Evolutionary conservation across 1,140 invertebrate genomes (phyloP).

Genomic region (Aleiodes sp.): DNA sequence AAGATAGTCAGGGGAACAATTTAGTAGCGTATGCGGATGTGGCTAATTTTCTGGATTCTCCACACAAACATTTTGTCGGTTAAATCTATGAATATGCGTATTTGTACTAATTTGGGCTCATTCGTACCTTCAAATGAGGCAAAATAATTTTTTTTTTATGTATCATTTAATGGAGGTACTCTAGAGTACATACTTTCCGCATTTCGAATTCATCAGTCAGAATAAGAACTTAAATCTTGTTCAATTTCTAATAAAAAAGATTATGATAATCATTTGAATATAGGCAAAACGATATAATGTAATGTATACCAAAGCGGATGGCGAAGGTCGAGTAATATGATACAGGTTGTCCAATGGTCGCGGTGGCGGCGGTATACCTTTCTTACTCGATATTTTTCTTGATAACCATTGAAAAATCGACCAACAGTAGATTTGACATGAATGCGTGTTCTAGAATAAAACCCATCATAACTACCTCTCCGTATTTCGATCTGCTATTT

Average conservation of each 20-base stretch:
- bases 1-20: slow-evolving; percentile 47
- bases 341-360: neutral
- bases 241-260: neutral
- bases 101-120: slow-evolving; percentile 30
- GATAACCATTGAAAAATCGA: neutral
- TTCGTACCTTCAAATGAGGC: neutral
- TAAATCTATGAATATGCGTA: slow-evolving; percentile 47
- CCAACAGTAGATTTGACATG: neutral
- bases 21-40: slow-evolving; percentile 58
- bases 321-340: slow-evolving; percentile 10
- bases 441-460: neutral
- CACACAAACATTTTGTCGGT: slow-evolving; percentile 50
- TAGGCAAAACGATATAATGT: neutral
- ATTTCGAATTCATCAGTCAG: no score
- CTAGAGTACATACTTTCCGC: no score
- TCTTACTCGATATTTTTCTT: slow-evolving; percentile 15
- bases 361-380: neutral
- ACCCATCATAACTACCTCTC: slow-evolving; percentile 21
- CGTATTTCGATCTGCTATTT: neutral
- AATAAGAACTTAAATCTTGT: no score
- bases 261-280: neutral
- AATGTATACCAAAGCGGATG: neutral
- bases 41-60: slow-evolving; percentile 61
- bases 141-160: neutral
- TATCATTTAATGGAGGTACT: no score